Conservation (phyloP, 1,140 invertebrate genomes). For the Sogatella furcifera region DNA sequence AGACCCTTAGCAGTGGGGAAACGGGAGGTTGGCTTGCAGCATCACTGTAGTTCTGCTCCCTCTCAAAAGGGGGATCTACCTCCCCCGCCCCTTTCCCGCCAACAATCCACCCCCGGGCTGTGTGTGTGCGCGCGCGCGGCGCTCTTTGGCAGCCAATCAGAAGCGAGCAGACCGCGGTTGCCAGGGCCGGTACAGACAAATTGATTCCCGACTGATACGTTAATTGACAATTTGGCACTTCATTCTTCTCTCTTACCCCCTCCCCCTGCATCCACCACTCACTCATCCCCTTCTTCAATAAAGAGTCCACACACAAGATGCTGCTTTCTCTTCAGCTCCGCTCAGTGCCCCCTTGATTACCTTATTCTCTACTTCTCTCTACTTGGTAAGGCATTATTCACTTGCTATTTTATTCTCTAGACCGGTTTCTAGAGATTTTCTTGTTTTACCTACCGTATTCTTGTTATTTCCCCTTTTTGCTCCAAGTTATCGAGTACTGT, state of each 20-base stretch:
- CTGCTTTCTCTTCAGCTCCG: too few species aligned
- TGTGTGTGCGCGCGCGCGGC: background rate
- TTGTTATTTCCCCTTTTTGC: too few species aligned
- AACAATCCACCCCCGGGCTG: background rate
- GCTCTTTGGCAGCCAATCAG: background rate
- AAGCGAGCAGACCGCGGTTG: background rate
- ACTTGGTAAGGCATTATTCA: too few species aligned
- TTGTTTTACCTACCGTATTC: too few species aligned
- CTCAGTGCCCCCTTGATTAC: too few species aligned
- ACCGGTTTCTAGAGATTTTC: background rate
- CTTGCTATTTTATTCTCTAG: background rate
- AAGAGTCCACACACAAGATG: too few species aligned
- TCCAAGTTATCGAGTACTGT: too few species aligned
- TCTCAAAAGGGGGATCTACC: background rate
- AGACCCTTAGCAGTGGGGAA: too few species aligned
- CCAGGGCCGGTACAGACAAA: constrained; percentile 4
- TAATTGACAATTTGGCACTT: constrained; percentile 13
- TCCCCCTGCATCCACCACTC: background rate
- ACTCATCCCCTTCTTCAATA: background rate
- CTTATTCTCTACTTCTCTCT: too few species aligned
- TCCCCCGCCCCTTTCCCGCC: background rate
- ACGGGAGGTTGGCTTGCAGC: background rate
- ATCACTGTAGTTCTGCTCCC: background rate
- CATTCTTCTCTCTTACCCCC: background rate
- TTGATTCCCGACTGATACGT: constrained; percentile 11